A percentile compares a stretch with the other conserved stretches of the same genome.
Conservation (phyloP, 1,140 invertebrate species). For the Paracyclopina nana region DNA sequence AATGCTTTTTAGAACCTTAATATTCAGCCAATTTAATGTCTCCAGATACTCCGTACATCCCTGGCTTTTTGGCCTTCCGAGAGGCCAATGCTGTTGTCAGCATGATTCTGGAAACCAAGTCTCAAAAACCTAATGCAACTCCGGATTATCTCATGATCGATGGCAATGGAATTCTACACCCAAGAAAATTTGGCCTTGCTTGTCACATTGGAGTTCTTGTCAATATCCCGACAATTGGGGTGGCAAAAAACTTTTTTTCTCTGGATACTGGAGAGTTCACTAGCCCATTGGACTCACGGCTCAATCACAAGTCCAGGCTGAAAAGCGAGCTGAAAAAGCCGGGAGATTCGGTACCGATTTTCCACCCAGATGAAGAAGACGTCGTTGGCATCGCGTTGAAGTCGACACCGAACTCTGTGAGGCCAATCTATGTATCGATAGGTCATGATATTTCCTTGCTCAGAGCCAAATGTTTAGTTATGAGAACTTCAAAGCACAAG, state of each 20-base stretch:
- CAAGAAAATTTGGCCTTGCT: constrained; percentile 21
- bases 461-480: constrained; percentile 26
- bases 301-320: too few species aligned
- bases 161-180: constrained; percentile 32
- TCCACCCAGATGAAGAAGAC: too few species aligned
- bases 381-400: constrained; percentile 23
- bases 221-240: constrained; percentile 21
- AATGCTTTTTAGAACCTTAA: too few species aligned
- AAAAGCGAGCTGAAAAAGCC: too few species aligned
- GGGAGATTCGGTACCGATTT: too few species aligned
- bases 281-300: too few species aligned
- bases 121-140: constrained; percentile 23
- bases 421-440: constrained; percentile 30
- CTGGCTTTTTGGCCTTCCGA: constrained; percentile 30
- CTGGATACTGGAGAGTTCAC: too few species aligned
- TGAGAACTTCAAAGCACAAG: constrained; percentile 26
- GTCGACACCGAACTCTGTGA: constrained; percentile 20
- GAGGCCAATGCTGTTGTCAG: constrained; percentile 26
- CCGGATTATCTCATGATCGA: constrained; percentile 30
- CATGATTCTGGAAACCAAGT: constrained; percentile 23
- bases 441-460: constrained; percentile 29
- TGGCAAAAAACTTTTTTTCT: constrained; percentile 23
- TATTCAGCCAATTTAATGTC: too few species aligned
- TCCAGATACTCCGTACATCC: constrained; percentile 23
- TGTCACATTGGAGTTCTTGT: constrained; percentile 21